These are phyloP conservation scores for Hemicordylus capensis DNA, from an alignment of 2,113 vertebrate genomes.

Conservation along the genomic window DNA sequence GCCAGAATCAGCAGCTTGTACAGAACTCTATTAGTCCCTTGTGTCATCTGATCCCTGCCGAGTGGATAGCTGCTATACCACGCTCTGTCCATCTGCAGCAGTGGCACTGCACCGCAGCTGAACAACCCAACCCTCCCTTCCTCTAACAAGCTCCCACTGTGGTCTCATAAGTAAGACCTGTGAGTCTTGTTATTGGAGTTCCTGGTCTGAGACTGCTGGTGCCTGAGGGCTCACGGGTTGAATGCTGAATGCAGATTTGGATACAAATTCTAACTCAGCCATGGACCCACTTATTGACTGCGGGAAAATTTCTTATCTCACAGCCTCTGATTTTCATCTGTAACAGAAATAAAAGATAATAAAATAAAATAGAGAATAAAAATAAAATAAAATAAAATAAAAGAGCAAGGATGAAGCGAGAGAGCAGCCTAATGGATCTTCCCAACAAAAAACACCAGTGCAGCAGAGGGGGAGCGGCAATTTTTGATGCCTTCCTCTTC, in stretches of 20 bases:
- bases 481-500: no score
- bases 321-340: neutral
- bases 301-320: neutral
- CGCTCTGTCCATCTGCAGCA: no score
- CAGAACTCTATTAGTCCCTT: neutral
- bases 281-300: neutral
- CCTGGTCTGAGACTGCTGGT: no score
- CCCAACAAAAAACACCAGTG: no score
- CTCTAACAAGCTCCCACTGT: neutral
- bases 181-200: neutral
- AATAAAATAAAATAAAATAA: no score
- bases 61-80: neutral
- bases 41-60: neutral
- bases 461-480: no score
- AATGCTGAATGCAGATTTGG: neutral
- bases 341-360: neutral
- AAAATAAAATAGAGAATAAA: no score
- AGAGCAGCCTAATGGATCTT: no score
- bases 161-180: neutral
- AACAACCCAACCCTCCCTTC: neutral
- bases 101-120: no score
- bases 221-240: no score
- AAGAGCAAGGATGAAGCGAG: no score
- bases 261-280: neutral
- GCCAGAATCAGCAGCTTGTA: neutral